Evolutionary conservation across 2,797 vertebrate genomes (phyloP).

Genomic region (Menidia menidia): DNA sequence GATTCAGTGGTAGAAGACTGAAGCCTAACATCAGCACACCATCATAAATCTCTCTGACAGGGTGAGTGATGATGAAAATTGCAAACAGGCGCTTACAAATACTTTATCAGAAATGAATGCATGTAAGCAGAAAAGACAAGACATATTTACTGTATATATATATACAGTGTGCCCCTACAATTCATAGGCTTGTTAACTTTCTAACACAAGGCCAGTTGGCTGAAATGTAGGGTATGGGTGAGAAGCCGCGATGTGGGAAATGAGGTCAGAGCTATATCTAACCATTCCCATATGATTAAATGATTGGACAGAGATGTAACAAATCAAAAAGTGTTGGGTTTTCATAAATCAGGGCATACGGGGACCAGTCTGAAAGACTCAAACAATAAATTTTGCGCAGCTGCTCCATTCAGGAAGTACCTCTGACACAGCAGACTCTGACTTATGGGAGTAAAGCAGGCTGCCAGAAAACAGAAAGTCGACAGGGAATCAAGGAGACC

Average conservation of each 20-base stretch:
- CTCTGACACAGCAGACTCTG: constrained; percentile 66
- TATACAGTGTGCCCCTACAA: constrained; percentile 15
- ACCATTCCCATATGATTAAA: constrained; percentile 41
- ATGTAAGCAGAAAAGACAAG: constrained; percentile 18
- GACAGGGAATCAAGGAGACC: constrained; percentile 57
- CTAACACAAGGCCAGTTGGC: neutral
- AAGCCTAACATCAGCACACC: constrained; percentile 58
- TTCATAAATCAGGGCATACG: constrained; percentile 40
- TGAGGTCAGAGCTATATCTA: constrained; percentile 35
- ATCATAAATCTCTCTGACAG: constrained; percentile 74
- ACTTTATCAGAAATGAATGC: constrained; percentile 35
- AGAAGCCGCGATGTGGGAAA: constrained; percentile 42
- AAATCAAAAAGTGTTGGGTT: constrained; percentile 26
- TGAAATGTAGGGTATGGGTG: constrained; percentile 42
- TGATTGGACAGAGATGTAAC: constrained; percentile 7
- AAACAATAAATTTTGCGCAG: constrained; percentile 29
- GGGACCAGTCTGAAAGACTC: constrained; percentile 5
- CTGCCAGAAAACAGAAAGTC: constrained; percentile 57
- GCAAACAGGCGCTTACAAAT: constrained; percentile 35
- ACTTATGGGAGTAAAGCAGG: constrained; percentile 53
- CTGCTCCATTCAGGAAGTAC: constrained; percentile 53
- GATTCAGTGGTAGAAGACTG: constrained; percentile 67
- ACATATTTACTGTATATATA: constrained; percentile 24
- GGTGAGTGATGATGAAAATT: constrained; percentile 60
- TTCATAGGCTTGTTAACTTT: constrained; percentile 17